phyloP scores from a whole-genome alignment of 1,140 invertebrate genomes.

The Hyles vespertilio region DNA sequence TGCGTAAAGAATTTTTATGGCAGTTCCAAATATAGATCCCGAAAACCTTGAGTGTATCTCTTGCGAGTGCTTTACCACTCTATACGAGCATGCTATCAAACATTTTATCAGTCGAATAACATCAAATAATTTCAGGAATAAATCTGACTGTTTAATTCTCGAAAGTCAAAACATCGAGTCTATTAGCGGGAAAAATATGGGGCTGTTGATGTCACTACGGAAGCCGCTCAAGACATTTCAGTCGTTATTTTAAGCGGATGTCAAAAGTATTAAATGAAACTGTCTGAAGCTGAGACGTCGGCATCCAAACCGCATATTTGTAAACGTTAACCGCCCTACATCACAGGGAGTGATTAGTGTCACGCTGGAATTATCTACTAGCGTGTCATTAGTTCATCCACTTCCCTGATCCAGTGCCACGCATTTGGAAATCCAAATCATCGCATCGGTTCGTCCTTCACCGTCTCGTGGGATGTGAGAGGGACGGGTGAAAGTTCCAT shows the following conservation, averaged over 20 bases:
- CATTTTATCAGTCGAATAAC: too few species aligned
- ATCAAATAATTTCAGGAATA: too few species aligned
- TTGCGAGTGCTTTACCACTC: too few species aligned
- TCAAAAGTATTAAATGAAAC: slow-evolving; percentile 26
- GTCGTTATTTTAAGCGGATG: slow-evolving; percentile 25
- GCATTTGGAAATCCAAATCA: slow-evolving; percentile 9
- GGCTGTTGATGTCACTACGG: not conserved
- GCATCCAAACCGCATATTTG: slow-evolving; percentile 41
- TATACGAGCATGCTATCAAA: too few species aligned
- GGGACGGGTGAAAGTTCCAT: slow-evolving; percentile 20
- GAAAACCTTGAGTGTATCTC: too few species aligned
- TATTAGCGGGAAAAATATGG: too few species aligned
- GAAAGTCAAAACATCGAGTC: too few species aligned
- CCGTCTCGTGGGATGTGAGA: slow-evolving; percentile 19
- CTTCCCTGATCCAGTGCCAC: slow-evolving; percentile 35
- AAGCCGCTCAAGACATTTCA: slow-evolving; percentile 7
- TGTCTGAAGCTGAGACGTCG: slow-evolving; percentile 28
- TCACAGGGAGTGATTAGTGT: slow-evolving; percentile 51
- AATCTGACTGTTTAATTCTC: too few species aligned
- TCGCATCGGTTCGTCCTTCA: slow-evolving; percentile 3
- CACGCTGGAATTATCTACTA: slow-evolving; percentile 50
- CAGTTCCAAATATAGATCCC: too few species aligned
- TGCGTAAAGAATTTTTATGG: too few species aligned
- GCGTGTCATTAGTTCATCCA: slow-evolving; percentile 46
- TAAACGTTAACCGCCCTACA: slow-evolving; percentile 30